Conservation (phyloP, 2,113 vertebrate species). For the Morone chrysops region DNA sequence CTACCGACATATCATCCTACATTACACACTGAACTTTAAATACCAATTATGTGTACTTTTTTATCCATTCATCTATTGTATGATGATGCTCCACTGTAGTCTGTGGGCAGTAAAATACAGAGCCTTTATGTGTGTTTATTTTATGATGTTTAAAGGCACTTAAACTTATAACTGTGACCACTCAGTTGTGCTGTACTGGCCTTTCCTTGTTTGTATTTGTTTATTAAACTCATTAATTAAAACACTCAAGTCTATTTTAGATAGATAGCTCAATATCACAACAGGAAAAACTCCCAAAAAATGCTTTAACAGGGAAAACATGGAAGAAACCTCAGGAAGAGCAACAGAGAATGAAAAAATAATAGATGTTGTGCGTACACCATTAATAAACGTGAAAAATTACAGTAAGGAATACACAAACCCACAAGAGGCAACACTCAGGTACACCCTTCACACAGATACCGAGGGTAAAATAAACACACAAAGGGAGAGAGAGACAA, state of each 20-base stretch:
- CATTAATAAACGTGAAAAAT: not conserved
- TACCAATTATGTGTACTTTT: not conserved
- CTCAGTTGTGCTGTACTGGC: not conserved
- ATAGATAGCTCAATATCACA: not conserved
- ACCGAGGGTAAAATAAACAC: no score
- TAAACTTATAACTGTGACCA: slow-evolving; percentile 3
- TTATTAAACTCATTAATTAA: slow-evolving; percentile 6
- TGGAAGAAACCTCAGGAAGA: no score
- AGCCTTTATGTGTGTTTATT: not conserved
- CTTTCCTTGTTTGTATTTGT: not conserved
- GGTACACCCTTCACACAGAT: not conserved
- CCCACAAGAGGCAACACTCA: not conserved
- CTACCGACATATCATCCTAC: no score
- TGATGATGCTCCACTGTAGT: not conserved
- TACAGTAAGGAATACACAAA: not conserved
- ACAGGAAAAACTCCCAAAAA: not conserved
- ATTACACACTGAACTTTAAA: not conserved
- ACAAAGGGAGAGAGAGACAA: not conserved
- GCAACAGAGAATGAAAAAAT: not conserved
- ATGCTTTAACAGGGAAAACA: not conserved
- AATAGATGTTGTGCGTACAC: not conserved
- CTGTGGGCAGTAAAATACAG: not conserved
- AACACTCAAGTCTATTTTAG: not conserved
- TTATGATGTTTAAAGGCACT: slow-evolving; percentile 13
- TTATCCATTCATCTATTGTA: no score